Conservation (phyloP, 2,797 vertebrate genomes). For the Bradypus variegatus region DNA sequence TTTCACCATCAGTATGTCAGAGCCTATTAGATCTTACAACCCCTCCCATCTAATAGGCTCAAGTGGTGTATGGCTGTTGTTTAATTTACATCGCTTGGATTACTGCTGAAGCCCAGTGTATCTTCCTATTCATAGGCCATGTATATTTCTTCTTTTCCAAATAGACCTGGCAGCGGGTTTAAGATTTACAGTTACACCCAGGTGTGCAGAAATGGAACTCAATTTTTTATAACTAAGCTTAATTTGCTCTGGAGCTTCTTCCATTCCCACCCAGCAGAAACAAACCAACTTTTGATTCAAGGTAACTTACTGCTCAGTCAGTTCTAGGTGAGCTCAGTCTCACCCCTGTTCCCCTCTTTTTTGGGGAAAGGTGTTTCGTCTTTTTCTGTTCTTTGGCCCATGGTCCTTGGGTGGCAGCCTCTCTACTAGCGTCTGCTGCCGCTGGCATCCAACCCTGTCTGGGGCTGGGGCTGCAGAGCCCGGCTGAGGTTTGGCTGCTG, state of each 20-base stretch:
- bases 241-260: not conserved
- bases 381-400: not conserved
- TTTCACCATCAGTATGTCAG: not conserved
- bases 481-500: not conserved
- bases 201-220: conserved; percentile 32
- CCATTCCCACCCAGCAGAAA: conserved; percentile 18
- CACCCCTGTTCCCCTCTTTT: no score
- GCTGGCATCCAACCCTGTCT: not conserved
- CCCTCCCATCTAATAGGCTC: not conserved
- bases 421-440: not conserved
- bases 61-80: not conserved
- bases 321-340: not conserved
- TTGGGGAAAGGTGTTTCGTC: not conserved
- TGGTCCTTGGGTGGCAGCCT: not conserved
- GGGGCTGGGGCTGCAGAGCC: not conserved
- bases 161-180: not conserved
- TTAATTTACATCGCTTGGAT: conserved; percentile 24
- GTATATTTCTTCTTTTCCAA: conserved; percentile 25
- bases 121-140: not conserved
- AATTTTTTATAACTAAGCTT: conserved; percentile 13
- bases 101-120: not conserved
- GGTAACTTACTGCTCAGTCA: not conserved
- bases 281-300: not conserved
- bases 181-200: conserved; percentile 9
- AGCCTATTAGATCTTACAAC: not conserved